These are phyloP conservation scores for Drosophila peninsularis DNA, from an alignment of 2,888 invertebrate species.

Conservation along the genomic window DNA sequence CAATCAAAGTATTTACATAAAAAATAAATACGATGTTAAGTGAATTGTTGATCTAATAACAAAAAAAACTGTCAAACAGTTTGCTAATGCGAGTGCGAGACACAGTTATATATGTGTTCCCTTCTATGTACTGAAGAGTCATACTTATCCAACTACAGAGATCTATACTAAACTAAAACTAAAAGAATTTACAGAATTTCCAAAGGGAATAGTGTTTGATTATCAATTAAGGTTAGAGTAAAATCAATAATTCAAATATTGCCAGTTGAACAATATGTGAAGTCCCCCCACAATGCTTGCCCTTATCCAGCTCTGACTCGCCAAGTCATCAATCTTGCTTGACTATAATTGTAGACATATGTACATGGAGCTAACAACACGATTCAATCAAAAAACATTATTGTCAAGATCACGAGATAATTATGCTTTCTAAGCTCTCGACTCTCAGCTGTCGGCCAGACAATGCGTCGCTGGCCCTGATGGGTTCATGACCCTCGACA, in stretches of 20 bases:
- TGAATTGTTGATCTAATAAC: slow-evolving; percentile 18
- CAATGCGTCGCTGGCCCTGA: slow-evolving; percentile 50
- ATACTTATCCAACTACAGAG: not conserved
- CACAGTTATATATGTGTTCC: not conserved
- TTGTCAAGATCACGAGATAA: slow-evolving; percentile 54
- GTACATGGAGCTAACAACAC: slow-evolving; percentile 23
- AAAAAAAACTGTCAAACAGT: slow-evolving; percentile 2
- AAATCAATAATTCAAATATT: slow-evolving; percentile 25
- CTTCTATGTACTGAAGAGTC: not conserved
- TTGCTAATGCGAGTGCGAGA: not conserved
- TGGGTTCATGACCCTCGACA: slow-evolving; percentile 32
- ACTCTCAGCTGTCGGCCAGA: slow-evolving; percentile 22
- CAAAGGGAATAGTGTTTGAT: not conserved
- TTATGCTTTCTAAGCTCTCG: slow-evolving; percentile 35
- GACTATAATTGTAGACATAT: slow-evolving; percentile 34
- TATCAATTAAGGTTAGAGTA: slow-evolving; percentile 2
- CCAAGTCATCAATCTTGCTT: slow-evolving; percentile 36
- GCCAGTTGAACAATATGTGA: slow-evolving; percentile 34
- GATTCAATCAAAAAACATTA: slow-evolving; percentile 38
- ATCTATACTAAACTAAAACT: not conserved
- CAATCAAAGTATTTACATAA: slow-evolving; percentile 19
- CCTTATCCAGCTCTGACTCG: not conserved
- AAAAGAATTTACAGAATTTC: not conserved
- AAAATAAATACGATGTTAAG: slow-evolving; percentile 23
- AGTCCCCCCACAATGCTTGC: not conserved